Percentiles rank a stretch among this genome's conserved stretches.
phyloP scores from a whole-genome alignment of 1,140 invertebrate species.

The Oncopodura yosiiana region DNA sequence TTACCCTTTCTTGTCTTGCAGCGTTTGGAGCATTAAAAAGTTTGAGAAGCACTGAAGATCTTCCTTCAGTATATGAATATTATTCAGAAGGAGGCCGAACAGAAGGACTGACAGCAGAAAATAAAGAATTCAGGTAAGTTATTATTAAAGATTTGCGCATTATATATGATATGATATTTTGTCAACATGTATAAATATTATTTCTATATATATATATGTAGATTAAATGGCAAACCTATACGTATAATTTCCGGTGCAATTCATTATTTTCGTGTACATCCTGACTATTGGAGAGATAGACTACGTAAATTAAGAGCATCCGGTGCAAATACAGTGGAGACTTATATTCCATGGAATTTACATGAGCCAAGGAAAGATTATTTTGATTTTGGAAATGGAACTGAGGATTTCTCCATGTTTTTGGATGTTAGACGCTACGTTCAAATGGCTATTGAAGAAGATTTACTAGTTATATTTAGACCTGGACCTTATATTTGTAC shows the following conservation, averaged over 20 bases:
- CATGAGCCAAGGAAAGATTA: constrained; percentile 43
- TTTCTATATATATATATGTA: neutral
- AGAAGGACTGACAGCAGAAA: constrained; percentile 6
- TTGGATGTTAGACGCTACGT: constrained; percentile 41
- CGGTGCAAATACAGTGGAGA: constrained; percentile 47
- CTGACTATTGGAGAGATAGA: constrained; percentile 45
- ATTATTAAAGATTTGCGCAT: constrained; percentile 16
- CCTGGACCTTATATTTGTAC: constrained; percentile 48
- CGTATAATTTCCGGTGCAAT: constrained; percentile 43
- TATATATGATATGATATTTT: no score
- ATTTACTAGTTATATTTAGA: constrained; percentile 44
- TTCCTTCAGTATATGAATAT: constrained; percentile 18
- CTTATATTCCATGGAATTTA: constrained; percentile 49
- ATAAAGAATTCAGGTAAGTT: constrained; percentile 18
- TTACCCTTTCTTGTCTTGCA: no score
- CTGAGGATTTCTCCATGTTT: constrained; percentile 34
- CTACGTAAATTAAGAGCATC: constrained; percentile 46
- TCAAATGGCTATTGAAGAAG: constrained; percentile 42
- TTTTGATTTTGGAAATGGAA: constrained; percentile 42
- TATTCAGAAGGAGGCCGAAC: constrained; percentile 10
- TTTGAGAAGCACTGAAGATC: no score
- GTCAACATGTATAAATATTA: neutral
- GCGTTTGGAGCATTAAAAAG: no score
- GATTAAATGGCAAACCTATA: constrained; percentile 39
- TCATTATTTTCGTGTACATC: constrained; percentile 48